Percentiles rank a stretch among this genome's conserved stretches.
These are phyloP conservation scores for Noctua janthina DNA, from an alignment of 2,888 invertebrate species.

Conservation along the genomic window DNA sequence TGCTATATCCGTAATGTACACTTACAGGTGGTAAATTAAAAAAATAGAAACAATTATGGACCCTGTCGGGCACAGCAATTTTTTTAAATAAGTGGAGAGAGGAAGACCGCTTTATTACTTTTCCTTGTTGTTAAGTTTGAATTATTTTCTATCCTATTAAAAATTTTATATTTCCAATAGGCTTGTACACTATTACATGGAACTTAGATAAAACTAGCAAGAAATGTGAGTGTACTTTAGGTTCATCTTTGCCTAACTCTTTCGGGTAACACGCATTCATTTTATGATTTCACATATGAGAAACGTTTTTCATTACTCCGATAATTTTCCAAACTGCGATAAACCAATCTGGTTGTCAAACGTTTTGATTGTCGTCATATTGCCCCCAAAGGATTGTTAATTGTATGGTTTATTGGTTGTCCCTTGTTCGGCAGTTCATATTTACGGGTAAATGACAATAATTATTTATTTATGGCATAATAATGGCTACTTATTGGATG, in stretches of 20 bases:
- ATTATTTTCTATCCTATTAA: too few species aligned
- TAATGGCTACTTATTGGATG: slow-evolving; percentile 1
- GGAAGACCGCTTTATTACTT: too few species aligned
- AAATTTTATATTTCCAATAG: too few species aligned
- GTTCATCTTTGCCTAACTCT: neutral
- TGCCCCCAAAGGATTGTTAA: slow-evolving; percentile 30
- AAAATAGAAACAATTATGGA: too few species aligned
- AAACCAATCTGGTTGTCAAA: slow-evolving; percentile 18
- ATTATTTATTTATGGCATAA: slow-evolving; percentile 31
- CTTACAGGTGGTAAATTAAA: too few species aligned
- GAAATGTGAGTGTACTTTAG: neutral
- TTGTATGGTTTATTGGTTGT: slow-evolving; percentile 10
- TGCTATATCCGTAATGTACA: too few species aligned
- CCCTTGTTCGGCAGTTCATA: slow-evolving; percentile 13
- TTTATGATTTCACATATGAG: neutral
- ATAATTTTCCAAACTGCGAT: slow-evolving; percentile 2
- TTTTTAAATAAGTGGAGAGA: too few species aligned
- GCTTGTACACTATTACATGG: neutral
- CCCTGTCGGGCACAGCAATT: too few species aligned
- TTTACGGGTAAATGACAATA: slow-evolving; percentile 17
- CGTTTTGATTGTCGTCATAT: slow-evolving; percentile 25
- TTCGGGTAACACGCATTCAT: neutral
- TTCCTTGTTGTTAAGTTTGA: too few species aligned
- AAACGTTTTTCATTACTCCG: neutral
- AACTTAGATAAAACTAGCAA: neutral